phyloP scores from a whole-genome alignment of 2,888 invertebrate species.

The Subacronicta megacephala region DNA sequence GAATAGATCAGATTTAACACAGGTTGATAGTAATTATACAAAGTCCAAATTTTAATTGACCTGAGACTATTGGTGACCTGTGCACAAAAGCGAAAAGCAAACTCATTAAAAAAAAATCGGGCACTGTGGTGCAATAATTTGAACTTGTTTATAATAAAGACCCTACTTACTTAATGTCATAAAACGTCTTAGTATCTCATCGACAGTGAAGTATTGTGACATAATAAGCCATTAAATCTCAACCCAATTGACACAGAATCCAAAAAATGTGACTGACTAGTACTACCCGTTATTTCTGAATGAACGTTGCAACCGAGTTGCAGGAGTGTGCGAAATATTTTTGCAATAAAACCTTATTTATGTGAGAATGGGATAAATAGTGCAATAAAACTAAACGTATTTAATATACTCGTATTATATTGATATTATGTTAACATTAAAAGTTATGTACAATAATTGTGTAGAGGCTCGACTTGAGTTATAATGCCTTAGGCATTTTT shows the following conservation, averaged over 20 bases:
- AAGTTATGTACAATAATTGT: neutral
- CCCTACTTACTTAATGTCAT: neutral
- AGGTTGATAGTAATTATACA: no score
- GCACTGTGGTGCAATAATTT: neutral
- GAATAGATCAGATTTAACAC: no score
- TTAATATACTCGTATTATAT: no score
- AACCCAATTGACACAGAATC: constrained; percentile 25
- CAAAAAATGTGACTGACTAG: constrained; percentile 30
- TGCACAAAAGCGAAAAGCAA: no score
- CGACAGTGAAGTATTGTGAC: constrained; percentile 3
- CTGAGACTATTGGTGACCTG: no score
- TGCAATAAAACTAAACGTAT: constrained; percentile 9
- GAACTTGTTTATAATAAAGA: neutral
- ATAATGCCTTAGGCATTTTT: neutral
- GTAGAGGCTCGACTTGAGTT: neutral
- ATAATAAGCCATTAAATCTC: constrained; percentile 20
- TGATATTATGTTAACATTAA: neutral
- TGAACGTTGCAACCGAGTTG: constrained; percentile 23
- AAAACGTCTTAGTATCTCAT: neutral
- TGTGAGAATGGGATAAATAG: constrained; percentile 15
- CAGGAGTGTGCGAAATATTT: constrained; percentile 23
- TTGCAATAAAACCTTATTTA: constrained; percentile 21
- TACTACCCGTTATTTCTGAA: constrained; percentile 17
- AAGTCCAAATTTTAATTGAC: no score
- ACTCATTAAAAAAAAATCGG: no score